Evolutionary conservation across 2,888 invertebrate genomes (phyloP), one percentile per base, ranked within the genome.

Genomic region (Cyrtodaria siliqua): DNA sequence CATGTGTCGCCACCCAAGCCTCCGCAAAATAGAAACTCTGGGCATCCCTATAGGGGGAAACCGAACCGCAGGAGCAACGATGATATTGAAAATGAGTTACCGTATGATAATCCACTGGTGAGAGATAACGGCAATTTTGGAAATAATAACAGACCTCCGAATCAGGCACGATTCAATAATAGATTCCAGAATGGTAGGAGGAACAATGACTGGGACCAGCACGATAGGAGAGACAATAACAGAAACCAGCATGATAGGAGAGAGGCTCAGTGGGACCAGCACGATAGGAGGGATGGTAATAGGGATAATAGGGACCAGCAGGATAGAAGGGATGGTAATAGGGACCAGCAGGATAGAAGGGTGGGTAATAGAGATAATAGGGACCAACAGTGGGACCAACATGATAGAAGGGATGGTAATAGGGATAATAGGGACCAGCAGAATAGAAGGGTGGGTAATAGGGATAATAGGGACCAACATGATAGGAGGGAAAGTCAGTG

Each of bases 131-230:
- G 33, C 4, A 33, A 33, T 33, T 4, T 12, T 8, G 4, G 4
- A 33, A 33, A 33, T 29, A 29, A 49, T 33, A 62, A 52, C 47
- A 23, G 44, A 12, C 50, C 9, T n/a, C 14, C n/a, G 50, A 38
- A 50, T 12, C 62, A 52, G 20, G 52, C 50, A 62, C 3, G 52
- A 20, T 38, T 20, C 26, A 24, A 49, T 6, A 38, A 38, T 18
- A 23, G 47, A 47, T 33, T 8, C 33, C 33, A 33, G 44, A 18
- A 44, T 20, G n/a, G 16, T 44, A 20, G 20, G 16, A 57, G 63
- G 26, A 57, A 72, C 18, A 61, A 70, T 33, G 55, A 73, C 20
- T 29, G 73, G 23, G 80, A 80, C 67, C 76, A 80, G 29, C 76
- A 80, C 47, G 61, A 33, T 44, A 20, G 44, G 44, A 44, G 20